A percentile compares a stretch with the other conserved stretches of the same genome.
Evolutionary conservation across 2,888 invertebrate species (phyloP).

Genomic region (Scaptomyza reducta): DNA sequence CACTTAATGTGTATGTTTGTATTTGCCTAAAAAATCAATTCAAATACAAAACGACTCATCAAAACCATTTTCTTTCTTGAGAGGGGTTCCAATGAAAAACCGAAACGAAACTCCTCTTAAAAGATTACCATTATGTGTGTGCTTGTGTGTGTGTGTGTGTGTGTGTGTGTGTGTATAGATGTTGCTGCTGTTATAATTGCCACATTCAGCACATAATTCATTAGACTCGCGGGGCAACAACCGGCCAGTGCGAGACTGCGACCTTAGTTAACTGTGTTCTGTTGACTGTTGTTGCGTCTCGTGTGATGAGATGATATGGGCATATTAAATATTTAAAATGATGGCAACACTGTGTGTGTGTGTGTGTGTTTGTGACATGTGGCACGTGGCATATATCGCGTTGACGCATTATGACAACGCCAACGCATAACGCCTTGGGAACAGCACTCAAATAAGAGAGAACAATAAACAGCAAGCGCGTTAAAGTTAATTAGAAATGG

Average conservation of each 20-base stretch:
- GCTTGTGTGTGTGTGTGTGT: not conserved
- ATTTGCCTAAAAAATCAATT: not conserved
- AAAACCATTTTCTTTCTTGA: constrained; percentile 1
- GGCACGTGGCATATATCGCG: constrained; percentile 44
- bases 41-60: constrained; percentile 11
- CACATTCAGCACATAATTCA: constrained; percentile 14
- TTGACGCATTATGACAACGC: constrained; percentile 65
- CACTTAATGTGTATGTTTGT: not conserved
- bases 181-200: constrained; percentile 3
- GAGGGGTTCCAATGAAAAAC: constrained; percentile 15
- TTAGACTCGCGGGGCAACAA: constrained; percentile 9
- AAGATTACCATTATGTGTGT: not conserved
- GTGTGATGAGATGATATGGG: constrained; percentile 15
- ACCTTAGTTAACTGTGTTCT: constrained; percentile 10
- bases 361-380: constrained; percentile 7
- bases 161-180: not conserved
- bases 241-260: not conserved
- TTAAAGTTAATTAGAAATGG: constrained; percentile 51
- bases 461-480: constrained; percentile 8
- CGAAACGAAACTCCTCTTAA: constrained; percentile 3
- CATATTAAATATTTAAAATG: constrained; percentile 54
- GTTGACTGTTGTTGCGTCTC: constrained; percentile 26
- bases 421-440: constrained; percentile 35
- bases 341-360: constrained; percentile 14
- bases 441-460: not conserved